phyloP scores from a whole-genome alignment of 92 coral and sea anemone genomes.

The Chrysogorgia sp. region DNA sequence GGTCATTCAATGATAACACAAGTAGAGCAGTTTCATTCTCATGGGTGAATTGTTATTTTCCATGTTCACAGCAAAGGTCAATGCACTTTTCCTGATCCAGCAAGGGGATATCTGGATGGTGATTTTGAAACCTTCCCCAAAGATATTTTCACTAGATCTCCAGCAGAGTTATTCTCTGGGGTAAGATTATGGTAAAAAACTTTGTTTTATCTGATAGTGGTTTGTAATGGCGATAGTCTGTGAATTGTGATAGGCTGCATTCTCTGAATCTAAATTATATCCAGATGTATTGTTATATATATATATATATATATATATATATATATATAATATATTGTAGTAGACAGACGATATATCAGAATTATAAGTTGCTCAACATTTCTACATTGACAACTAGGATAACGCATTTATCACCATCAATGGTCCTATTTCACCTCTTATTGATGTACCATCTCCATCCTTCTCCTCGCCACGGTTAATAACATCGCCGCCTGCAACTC shows the following conservation, averaged over 20 bases:
- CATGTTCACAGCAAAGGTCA: not conserved
- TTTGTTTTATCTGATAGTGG: no score
- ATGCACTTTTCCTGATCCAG: conserved; percentile 3
- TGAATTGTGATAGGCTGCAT: no score
- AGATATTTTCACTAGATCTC: conserved; percentile 17
- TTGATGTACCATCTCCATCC: not conserved
- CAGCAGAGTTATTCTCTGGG: conserved; percentile 9
- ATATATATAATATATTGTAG: no score
- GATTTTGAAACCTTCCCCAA: not conserved
- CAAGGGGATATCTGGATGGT: not conserved
- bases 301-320: no score
- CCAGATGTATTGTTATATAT: no score
- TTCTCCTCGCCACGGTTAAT: not conserved
- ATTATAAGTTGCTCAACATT: not conserved
- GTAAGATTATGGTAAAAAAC: conserved; percentile 6
- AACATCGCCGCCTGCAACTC: not conserved
- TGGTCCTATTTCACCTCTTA: not conserved
- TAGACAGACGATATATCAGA: no score
- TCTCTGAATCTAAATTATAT: no score
- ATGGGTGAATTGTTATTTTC: no score
- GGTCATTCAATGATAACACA: no score
- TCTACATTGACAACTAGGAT: no score
- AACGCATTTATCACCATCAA: not conserved
- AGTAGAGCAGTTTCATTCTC: no score
- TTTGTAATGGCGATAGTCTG: no score